Evolutionary conservation across 2,797 vertebrate species (phyloP).

Genomic region (Thaleichthys pacificus): DNA sequence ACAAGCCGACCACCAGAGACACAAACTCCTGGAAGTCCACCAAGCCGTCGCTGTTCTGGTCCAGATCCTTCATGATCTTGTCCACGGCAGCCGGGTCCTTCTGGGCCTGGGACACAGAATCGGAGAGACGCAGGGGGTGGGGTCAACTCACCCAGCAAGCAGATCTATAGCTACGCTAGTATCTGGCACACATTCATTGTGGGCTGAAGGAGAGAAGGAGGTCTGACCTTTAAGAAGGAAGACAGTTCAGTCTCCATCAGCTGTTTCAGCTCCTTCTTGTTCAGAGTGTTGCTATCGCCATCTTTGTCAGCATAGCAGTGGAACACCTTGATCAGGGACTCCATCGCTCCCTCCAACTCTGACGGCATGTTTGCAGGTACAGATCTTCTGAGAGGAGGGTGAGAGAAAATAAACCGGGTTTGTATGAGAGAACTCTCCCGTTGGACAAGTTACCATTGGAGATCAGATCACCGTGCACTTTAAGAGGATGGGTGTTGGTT

Average conservation of each 20-base stretch:
- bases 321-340: constrained; percentile 70
- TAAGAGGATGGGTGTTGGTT: neutral
- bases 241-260: constrained; percentile 82
- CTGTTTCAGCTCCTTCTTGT: constrained; percentile 74
- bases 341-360: constrained; percentile 73
- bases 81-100: constrained; percentile 62
- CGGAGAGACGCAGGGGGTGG: too few relatives aligned
- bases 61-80: constrained; percentile 79
- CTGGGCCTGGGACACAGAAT: constrained; percentile 56
- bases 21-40: constrained; percentile 85
- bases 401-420: neutral
- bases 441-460: neutral
- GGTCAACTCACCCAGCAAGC: too few relatives aligned
- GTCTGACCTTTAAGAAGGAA: constrained; percentile 81
- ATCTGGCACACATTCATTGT: neutral
- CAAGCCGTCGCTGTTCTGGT: constrained; percentile 74
- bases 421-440: neutral
- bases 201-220: neutral
- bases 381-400: neutral
- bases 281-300: constrained; percentile 54
- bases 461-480: neutral
- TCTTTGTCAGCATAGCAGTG: constrained; percentile 61
- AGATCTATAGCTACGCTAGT: neutral
- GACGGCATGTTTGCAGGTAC: constrained; percentile 65
- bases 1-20: constrained; percentile 67